Percentiles rank a stretch among this genome's conserved stretches.
Evolutionary conservation across 2,888 invertebrate genomes (phyloP).

Genomic region (Argyra leucocephala): DNA sequence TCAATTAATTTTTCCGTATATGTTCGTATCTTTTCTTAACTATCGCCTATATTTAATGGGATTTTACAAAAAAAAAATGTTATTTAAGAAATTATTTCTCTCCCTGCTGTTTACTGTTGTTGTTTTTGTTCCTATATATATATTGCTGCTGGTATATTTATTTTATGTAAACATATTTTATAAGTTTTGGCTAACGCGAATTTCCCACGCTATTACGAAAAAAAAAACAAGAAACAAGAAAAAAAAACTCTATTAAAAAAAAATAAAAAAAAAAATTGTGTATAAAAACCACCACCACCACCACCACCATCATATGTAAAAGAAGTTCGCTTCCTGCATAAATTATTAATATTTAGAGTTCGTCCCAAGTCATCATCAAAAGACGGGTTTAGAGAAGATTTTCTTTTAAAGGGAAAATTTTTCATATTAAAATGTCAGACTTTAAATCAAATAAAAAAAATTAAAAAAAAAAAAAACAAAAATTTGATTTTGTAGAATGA

Average conservation of each 20-base stretch:
- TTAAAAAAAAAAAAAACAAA: too few species aligned
- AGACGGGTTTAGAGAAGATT: too few species aligned
- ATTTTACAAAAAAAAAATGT: neutral
- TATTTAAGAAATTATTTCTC: neutral
- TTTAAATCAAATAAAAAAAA: too few species aligned
- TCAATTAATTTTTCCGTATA: neutral
- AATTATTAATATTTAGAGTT: constrained; percentile 17
- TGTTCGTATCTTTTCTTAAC: neutral
- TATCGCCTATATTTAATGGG: neutral
- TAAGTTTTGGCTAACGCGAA: neutral
- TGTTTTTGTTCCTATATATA: too few species aligned
- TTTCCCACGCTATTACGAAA: neutral
- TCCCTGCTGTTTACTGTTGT: neutral
- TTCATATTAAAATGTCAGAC: too few species aligned
- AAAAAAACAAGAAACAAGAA: neutral
- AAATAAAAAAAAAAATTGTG: neutral
- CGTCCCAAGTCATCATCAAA: too few species aligned
- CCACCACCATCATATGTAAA: too few species aligned
- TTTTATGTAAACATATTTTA: neutral
- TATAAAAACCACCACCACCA: neutral
- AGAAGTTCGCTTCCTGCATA: constrained; percentile 24
- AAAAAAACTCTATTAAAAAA: neutral
- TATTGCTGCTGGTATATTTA: too few species aligned
- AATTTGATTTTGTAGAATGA: too few species aligned
- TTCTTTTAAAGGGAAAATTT: too few species aligned